phyloP scores from a whole-genome alignment of 2,797 vertebrate genomes.

The Diplodus puntazzo region DNA sequence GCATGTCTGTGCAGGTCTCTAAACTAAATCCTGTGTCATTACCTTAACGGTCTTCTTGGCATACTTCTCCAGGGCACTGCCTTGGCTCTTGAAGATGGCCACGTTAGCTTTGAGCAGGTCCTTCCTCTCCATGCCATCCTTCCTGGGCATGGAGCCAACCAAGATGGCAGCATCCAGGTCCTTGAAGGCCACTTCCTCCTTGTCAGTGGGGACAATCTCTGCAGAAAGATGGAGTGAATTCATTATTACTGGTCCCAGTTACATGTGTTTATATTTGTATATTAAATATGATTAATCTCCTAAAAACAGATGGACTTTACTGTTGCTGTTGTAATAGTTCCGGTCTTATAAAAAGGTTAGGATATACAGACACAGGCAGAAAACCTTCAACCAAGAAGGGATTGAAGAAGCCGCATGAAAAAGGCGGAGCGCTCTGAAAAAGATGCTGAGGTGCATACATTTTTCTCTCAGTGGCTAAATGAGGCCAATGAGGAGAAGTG shows the following conservation, averaged over 20 bases:
- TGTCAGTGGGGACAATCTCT: conserved; percentile 95
- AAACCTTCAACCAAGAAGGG: too few species aligned
- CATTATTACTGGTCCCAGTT: background rate
- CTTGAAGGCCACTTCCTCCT: conserved; percentile 94
- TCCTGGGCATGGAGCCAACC: conserved; percentile 97
- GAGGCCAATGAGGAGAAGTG: too few species aligned
- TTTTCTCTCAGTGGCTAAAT: too few species aligned
- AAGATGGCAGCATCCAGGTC: conserved; percentile 93
- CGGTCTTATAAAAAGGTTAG: too few species aligned
- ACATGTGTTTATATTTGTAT: background rate
- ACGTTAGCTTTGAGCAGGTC: conserved; percentile 97
- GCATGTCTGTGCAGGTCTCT: background rate
- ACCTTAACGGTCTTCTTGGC: conserved; percentile 98
- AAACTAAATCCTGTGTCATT: conserved; percentile 8
- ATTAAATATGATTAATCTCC: too few species aligned
- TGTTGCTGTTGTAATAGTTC: too few species aligned
- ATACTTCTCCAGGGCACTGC: conserved; percentile 92
- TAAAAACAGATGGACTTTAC: too few species aligned
- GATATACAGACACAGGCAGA: too few species aligned
- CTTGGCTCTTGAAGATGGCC: conserved; percentile 96
- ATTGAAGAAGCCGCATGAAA: too few species aligned
- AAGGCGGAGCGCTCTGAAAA: too few species aligned
- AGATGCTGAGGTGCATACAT: too few species aligned
- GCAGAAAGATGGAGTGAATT: conserved; percentile 19
- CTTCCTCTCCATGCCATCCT: conserved; percentile 97